Conservation (phyloP, 2,797 vertebrate genomes). For the Muscicapa striata region DNA sequence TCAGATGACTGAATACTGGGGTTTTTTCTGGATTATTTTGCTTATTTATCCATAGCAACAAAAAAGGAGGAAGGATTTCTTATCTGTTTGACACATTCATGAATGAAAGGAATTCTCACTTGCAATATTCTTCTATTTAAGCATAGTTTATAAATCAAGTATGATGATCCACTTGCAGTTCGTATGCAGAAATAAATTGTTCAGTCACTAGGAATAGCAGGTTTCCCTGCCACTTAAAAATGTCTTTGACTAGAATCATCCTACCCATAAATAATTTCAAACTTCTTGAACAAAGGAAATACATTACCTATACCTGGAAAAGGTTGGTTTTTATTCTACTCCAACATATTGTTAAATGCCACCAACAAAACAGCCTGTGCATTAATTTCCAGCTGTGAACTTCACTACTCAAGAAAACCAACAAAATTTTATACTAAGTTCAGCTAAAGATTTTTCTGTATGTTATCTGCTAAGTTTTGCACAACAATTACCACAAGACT, state of each 20-base stretch:
- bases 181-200: background rate
- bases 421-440: background rate
- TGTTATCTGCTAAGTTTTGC: background rate
- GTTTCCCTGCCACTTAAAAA: background rate
- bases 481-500: background rate
- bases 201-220: background rate
- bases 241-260: background rate
- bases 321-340: background rate
- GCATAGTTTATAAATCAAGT: background rate
- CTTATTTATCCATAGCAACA: background rate
- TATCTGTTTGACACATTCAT: background rate
- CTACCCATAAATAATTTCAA: background rate
- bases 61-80: background rate
- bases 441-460: background rate
- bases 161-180: background rate
- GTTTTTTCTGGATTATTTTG: background rate
- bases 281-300: slow-evolving; percentile 4
- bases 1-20: background rate
- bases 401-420: background rate
- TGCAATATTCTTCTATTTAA: background rate
- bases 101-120: background rate
- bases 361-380: background rate
- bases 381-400: background rate
- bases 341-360: background rate
- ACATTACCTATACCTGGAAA: background rate